Base-by-base conservation (phyloP, 2,888 invertebrate species). In the Latheticus oryzae region DNA sequence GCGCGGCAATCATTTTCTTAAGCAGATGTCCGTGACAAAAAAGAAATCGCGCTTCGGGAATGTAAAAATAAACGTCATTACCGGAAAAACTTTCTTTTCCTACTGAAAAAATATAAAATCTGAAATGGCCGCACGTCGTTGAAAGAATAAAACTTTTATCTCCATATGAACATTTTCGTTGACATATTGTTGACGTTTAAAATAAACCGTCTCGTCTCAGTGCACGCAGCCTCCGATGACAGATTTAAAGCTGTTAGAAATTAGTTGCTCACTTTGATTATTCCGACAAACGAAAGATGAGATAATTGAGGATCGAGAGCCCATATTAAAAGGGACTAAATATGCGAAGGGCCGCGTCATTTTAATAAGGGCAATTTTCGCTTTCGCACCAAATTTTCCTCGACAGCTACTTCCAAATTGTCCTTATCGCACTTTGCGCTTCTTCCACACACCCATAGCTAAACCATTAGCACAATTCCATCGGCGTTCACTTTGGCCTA, bases 221-320 rank as follows among this genome's bases (percentile, higher is more conserved):
- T 37, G 48, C 13, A 35, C 24, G 50, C 35, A 16, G 37, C 24
- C 23, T n/a, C n/a, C 32, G 42, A 42, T 33, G 54, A 48, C 38
- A 40, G 47, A 55, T 48, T 55, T 55, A 47, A 55, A 38, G 30
- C 48, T 38, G 55, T 38, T 55, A 40, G 47, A 30, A 57, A 51
- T 56, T 50, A 42, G 43, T 51, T 43, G 35, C 43, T 5, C 33
- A 19, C 33, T 57, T 57, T 57, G 45, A 57, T 51, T 51, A 38
- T 52, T 54, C 43, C 45, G 53, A 35, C 53, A 53, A 53, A 53
- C 35, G 43, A 37, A 42, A 43, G 53, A 53, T 40, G 19, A 54
- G 53, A 52, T 52, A 52, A 42, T 52, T 45, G 43, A 23, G 32
- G 45, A 45, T 52, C 54, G 52, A 52, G 53, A 57, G 60, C 17